A percentile compares a stretch with the other conserved stretches of the same genome.
Evolutionary conservation across 2,797 vertebrate species (phyloP).

Genomic region (Pantherophis alleghaniensis): DNA sequence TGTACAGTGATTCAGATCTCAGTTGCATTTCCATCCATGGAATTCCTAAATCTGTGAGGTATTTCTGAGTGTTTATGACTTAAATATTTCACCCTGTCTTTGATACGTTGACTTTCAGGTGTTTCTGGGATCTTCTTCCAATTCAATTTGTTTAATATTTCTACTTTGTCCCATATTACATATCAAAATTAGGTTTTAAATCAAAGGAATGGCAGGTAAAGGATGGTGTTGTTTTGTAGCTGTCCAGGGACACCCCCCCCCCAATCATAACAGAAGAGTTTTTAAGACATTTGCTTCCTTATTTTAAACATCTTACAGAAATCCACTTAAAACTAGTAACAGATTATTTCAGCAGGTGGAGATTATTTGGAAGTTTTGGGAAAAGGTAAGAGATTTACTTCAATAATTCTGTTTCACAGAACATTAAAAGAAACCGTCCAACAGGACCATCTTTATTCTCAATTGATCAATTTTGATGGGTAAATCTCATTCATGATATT

Average conservation of each 20-base stretch:
- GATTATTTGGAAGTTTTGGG: background rate
- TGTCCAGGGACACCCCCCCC: too few relatives aligned
- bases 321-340: background rate
- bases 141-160: background rate
- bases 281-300: background rate
- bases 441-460: background rate
- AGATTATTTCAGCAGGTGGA: background rate
- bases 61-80: background rate
- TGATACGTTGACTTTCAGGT: background rate
- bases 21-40: too few relatives aligned
- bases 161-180: background rate
- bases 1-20: background rate
- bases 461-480: background rate
- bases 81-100: background rate
- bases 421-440: background rate
- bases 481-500: background rate
- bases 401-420: background rate
- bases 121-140: background rate
- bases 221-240: background rate
- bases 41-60: background rate
- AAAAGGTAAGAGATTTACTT: background rate
- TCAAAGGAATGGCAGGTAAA: background rate
- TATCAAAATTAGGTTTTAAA: background rate
- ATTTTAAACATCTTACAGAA: background rate
- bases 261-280: background rate